Evolutionary conservation across 1,140 invertebrate species (phyloP), one percentile per base, ranked within the genome.

Genomic region (Drosophila truncata): DNA sequence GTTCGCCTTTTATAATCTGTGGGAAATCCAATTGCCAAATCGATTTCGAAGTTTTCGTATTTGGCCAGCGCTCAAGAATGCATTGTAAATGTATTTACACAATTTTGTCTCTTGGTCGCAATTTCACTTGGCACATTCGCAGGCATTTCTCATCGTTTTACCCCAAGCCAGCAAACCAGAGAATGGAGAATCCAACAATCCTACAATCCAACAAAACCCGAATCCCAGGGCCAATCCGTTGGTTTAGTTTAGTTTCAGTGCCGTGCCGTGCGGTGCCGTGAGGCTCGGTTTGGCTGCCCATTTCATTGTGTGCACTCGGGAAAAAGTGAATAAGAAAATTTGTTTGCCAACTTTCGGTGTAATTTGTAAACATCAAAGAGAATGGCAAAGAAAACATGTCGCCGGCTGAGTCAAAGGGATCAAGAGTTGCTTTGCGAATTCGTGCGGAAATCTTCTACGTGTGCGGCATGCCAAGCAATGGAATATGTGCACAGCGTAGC

Each of bases 351-450:
- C 74, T 88, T 90, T 88, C 80, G 86, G 82, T 90, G 86, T 90
- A 90, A 90, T 90, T 90, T 90, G 85, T 90, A 90, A 90, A 90
- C 85, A 90, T 90, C 85, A 90, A 90, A 90, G 86, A 90, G 86
- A 91, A 90, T 82, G 80, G 74, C 72, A 81, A 82, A 74, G 78
- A 85, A 90, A 91, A 85, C 85, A 90, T 90, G 85, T 90, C 85
- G 78, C 80, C 82, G 86, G 67, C 35, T 60, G 73, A 90, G 85
- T 90, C 85, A 90, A 90, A 90, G 86, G 85, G 85, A 90, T 90
- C 85, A 90, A 90, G 85, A 90, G 86, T 90, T 90, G 85, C 85
- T 90, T 90, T 90, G 86, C 86, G 86, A 90, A 85, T 85, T 90
- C 85, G 85, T 90, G 85, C 85, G 85, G 86, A 90, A 90, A 90